Conservation (phyloP, 1,140 invertebrate genomes). For the Vanessa tameamea region DNA sequence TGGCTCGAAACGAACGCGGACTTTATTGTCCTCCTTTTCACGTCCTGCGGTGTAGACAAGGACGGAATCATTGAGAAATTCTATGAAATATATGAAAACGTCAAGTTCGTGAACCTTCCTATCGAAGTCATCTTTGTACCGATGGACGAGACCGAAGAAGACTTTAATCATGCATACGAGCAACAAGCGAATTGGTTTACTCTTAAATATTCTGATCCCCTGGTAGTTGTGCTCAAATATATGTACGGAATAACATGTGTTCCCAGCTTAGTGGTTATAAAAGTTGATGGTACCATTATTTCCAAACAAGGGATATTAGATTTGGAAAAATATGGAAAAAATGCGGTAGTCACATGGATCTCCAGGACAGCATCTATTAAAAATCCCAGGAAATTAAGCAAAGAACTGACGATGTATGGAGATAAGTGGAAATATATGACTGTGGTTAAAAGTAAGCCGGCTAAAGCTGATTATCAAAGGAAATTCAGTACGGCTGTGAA, state of each 20-base stretch:
- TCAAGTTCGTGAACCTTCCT: constrained; percentile 61
- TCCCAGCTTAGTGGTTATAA: constrained; percentile 56
- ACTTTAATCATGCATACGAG: constrained; percentile 49
- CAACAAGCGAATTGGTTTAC: constrained; percentile 72
- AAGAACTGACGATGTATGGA: constrained; percentile 56
- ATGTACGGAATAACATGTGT: constrained; percentile 61
- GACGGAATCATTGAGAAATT: constrained; percentile 60
- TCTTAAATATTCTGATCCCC: constrained; percentile 56
- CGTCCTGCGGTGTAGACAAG: constrained; percentile 54
- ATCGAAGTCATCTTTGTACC: constrained; percentile 71
- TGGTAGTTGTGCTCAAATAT: constrained; percentile 54
- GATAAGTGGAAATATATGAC: constrained; percentile 54
- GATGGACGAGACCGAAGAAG: constrained; percentile 57
- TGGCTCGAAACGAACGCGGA: constrained; percentile 63
- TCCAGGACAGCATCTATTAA: constrained; percentile 28
- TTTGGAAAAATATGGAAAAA: constrained; percentile 62
- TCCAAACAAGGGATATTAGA: constrained; percentile 57
- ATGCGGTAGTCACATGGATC: constrained; percentile 66
- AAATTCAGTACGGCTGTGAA: constrained; percentile 40
- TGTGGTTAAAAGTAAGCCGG: constrained; percentile 8
- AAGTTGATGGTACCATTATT: constrained; percentile 52
- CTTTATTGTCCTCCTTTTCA: constrained; percentile 59
- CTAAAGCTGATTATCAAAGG: constrained; percentile 46
- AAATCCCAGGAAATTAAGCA: constrained; percentile 51
- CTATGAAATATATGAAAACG: constrained; percentile 64